phyloP scores from a whole-genome alignment of 2,113 vertebrate species.

The Gorsachius goisagi region DNA sequence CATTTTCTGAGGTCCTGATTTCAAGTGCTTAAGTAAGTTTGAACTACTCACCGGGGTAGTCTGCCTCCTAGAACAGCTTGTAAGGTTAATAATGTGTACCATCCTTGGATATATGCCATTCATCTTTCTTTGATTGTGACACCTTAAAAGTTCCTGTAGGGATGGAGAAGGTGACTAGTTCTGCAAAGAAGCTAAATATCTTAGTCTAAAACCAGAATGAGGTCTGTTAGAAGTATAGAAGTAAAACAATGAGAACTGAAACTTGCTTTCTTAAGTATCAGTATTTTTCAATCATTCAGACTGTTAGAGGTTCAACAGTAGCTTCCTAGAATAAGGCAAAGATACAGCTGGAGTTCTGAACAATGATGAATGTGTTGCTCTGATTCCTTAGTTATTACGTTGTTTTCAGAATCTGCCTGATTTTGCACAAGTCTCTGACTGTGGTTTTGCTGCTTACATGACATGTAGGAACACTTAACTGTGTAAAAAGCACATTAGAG shows the following conservation, averaged over 20 bases:
- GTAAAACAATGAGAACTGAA: neutral
- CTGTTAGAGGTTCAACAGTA: neutral
- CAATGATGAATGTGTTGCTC: neutral
- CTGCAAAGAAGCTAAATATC: neutral
- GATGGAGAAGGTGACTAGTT: neutral
- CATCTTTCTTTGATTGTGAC: neutral
- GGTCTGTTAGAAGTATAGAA: neutral
- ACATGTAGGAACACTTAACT: neutral
- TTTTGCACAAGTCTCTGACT: neutral
- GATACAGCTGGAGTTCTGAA: neutral
- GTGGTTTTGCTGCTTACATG: neutral
- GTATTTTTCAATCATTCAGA: neutral
- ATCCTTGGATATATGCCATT: neutral
- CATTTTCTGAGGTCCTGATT: neutral
- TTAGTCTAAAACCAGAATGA: neutral
- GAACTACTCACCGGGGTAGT: neutral
- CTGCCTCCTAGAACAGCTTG: neutral
- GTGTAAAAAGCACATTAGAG: neutral
- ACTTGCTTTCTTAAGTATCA: neutral
- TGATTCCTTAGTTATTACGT: neutral
- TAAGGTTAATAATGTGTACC: neutral
- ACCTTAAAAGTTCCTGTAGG: neutral
- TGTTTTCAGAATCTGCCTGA: neutral
- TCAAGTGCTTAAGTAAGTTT: neutral
- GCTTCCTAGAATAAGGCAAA: neutral